Percentiles rank a stretch among this genome's conserved stretches.
These are phyloP conservation scores for Petrocephalus microphthalmus DNA, from an alignment of 2,113 vertebrate genomes.

Conservation along the genomic window DNA sequence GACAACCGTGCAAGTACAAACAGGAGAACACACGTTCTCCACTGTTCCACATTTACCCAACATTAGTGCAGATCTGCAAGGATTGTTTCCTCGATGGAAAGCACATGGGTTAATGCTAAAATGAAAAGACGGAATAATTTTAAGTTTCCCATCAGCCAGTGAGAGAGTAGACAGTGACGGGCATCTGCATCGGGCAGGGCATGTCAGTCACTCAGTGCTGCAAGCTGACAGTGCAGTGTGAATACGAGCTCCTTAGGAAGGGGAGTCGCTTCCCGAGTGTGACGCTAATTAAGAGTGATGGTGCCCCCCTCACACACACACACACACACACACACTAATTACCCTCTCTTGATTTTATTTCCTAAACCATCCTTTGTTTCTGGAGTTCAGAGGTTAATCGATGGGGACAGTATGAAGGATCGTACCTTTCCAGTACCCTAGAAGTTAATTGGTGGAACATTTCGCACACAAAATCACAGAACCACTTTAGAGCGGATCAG, in stretches of 20 bases:
- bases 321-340: neutral
- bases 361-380: neutral
- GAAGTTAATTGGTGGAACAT: neutral
- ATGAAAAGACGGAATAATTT: neutral
- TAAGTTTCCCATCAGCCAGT: neutral
- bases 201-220: neutral
- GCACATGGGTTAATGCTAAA: neutral
- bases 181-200: neutral
- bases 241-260: neutral
- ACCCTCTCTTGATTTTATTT: neutral
- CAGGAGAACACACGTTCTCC: neutral
- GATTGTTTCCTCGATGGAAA: neutral
- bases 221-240: neutral
- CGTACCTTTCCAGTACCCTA: neutral
- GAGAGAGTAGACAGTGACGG: neutral
- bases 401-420: neutral
- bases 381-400: neutral
- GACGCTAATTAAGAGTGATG: neutral
- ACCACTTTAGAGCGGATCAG: neutral
- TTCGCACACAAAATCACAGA: neutral
- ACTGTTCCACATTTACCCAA: neutral
- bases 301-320: neutral
- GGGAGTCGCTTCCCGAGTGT: neutral
- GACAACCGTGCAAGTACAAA: neutral
- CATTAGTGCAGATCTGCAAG: neutral